Conservation (phyloP, 2,113 vertebrate species). For the Stercorarius parasiticus region DNA sequence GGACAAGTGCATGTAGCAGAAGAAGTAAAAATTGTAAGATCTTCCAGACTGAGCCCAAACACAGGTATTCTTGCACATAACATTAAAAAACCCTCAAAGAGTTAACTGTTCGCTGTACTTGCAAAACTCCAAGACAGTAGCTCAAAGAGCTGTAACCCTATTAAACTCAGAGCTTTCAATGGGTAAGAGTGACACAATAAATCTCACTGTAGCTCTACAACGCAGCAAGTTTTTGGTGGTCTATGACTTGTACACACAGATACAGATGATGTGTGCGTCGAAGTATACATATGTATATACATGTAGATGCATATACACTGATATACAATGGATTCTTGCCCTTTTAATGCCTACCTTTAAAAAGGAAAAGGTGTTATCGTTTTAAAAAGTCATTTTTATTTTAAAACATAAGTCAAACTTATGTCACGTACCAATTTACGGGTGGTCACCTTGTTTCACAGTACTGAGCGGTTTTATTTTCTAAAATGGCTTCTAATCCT, state of each 20-base stretch:
- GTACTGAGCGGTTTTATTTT: background rate
- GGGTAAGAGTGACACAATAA: background rate
- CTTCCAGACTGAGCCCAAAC: background rate
- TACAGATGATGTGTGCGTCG: fast-evolving
- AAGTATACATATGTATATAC: background rate
- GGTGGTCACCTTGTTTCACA: background rate
- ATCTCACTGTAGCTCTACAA: background rate
- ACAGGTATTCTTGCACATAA: background rate
- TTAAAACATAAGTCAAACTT: background rate
- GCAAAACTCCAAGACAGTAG: background rate
- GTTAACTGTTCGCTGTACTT: background rate
- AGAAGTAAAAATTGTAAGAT: background rate
- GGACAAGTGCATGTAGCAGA: background rate
- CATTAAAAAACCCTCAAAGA: background rate
- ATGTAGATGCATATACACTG: background rate
- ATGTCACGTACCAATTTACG: background rate
- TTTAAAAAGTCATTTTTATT: background rate
- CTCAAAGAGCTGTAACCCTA: background rate
- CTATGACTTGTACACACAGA: background rate
- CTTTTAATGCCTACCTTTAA: background rate
- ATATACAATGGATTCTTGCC: background rate
- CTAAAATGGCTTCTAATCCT: background rate
- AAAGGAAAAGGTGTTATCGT: background rate
- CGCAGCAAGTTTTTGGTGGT: background rate
- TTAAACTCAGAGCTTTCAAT: background rate